These are phyloP conservation scores for Noctua fimbriata DNA, from an alignment of 2,888 invertebrate species.

Conservation along the genomic window DNA sequence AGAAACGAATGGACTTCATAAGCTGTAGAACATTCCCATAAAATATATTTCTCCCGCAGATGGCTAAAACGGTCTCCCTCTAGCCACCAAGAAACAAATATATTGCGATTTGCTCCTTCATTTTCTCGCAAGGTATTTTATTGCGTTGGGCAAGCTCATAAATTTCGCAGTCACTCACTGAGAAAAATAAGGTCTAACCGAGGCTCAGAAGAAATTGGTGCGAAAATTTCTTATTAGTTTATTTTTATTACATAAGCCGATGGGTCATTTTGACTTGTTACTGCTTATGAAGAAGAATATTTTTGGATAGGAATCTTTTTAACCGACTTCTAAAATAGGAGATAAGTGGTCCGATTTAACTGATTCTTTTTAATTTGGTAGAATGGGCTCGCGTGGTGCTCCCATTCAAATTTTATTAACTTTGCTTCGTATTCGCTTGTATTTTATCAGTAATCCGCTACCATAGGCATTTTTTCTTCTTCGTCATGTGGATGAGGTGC, in stretches of 20 bases:
- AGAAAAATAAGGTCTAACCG: constrained; percentile 88
- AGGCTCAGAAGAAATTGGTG: constrained; percentile 84
- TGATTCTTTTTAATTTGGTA: no score
- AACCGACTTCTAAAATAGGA: no score
- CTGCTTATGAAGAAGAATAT: constrained; percentile 47
- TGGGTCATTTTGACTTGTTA: constrained; percentile 70
- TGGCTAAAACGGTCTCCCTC: constrained; percentile 85
- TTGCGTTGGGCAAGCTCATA: constrained; percentile 89
- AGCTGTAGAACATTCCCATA: constrained; percentile 75
- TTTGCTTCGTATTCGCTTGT: no score
- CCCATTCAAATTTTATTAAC: no score
- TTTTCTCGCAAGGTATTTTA: constrained; percentile 90
- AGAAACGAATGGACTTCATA: constrained; percentile 78
- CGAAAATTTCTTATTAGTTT: constrained; percentile 86
- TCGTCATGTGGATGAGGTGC: no score
- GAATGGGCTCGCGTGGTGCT: no score
- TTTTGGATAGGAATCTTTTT: constrained; percentile 11
- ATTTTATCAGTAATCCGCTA: no score
- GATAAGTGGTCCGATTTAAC: no score
- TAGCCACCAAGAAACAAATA: constrained; percentile 88
- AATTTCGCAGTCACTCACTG: constrained; percentile 88
- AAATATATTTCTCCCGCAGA: constrained; percentile 84
- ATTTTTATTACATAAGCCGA: constrained; percentile 80
- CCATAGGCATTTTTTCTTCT: no score
- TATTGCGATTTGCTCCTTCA: constrained; percentile 90